Evolutionary conservation across 2,113 vertebrate genomes (phyloP).

Genomic region (Gallinago jamesoni): DNA sequence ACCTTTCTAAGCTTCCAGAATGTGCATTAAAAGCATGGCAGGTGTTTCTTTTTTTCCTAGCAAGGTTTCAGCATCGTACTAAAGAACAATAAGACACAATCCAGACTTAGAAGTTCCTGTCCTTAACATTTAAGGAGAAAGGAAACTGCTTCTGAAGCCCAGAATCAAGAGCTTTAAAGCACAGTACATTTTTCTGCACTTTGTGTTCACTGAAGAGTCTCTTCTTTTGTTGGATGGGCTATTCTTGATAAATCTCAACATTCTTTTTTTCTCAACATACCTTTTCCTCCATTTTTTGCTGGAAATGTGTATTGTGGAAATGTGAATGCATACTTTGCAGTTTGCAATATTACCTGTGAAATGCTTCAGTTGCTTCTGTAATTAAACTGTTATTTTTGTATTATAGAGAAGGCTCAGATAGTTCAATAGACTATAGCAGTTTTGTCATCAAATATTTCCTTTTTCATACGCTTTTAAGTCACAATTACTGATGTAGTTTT

Average conservation of each 20-base stretch:
- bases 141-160: background rate
- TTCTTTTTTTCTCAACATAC: background rate
- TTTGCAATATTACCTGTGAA: background rate
- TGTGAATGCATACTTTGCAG: background rate
- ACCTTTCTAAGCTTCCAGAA: background rate
- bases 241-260: background rate
- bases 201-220: background rate
- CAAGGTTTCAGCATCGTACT: background rate
- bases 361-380: background rate
- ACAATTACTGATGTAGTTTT: background rate
- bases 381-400: background rate
- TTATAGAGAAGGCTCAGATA: background rate
- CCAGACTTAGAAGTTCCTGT: background rate
- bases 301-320: background rate
- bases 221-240: background rate
- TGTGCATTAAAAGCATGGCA: background rate
- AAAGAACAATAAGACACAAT: background rate
- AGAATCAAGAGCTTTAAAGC: background rate
- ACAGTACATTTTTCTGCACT: background rate
- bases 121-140: background rate
- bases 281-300: background rate
- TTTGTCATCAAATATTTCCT: background rate
- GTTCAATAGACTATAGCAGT: background rate
- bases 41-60: background rate
- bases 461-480: background rate